phyloP scores from a whole-genome alignment of 2,113 vertebrate species.

The Xiphophorus maculatus region DNA sequence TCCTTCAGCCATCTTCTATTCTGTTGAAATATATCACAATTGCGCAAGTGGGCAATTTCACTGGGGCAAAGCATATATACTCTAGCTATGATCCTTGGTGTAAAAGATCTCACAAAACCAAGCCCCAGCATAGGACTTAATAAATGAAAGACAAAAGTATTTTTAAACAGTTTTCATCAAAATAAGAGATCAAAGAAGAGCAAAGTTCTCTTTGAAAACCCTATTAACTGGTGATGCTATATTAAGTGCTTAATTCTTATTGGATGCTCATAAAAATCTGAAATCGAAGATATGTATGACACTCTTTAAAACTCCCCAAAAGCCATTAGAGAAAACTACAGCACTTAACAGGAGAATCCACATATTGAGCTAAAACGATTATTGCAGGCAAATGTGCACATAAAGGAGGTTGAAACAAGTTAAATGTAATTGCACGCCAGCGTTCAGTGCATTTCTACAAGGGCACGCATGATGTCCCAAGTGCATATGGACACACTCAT shows the following conservation, averaged over 20 bases:
- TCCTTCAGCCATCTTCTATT: background rate
- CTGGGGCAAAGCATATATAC: background rate
- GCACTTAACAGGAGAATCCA: background rate
- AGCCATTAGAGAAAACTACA: constrained; percentile 2
- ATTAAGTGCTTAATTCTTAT: background rate
- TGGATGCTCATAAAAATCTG: background rate
- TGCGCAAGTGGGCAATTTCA: background rate
- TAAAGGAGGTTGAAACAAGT: constrained; percentile 43
- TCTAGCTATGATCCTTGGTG: too few relatives aligned
- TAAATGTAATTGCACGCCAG: constrained; percentile 66
- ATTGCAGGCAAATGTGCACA: constrained; percentile 28
- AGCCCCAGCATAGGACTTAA: background rate
- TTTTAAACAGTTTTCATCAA: background rate
- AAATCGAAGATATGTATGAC: background rate
- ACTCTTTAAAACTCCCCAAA: background rate
- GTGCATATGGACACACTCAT: constrained; percentile 91
- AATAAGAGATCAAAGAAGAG: background rate
- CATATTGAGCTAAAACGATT: constrained; percentile 20
- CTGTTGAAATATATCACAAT: background rate
- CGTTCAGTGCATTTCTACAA: constrained; percentile 76
- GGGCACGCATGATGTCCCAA: constrained; percentile 91
- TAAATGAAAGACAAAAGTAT: background rate
- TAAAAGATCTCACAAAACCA: background rate
- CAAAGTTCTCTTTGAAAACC: background rate
- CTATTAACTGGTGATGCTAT: background rate